Percentiles rank a stretch among this genome's conserved stretches.
Evolutionary conservation across 2,113 vertebrate species (phyloP).

Genomic region (Oreochromis tanganicae): DNA sequence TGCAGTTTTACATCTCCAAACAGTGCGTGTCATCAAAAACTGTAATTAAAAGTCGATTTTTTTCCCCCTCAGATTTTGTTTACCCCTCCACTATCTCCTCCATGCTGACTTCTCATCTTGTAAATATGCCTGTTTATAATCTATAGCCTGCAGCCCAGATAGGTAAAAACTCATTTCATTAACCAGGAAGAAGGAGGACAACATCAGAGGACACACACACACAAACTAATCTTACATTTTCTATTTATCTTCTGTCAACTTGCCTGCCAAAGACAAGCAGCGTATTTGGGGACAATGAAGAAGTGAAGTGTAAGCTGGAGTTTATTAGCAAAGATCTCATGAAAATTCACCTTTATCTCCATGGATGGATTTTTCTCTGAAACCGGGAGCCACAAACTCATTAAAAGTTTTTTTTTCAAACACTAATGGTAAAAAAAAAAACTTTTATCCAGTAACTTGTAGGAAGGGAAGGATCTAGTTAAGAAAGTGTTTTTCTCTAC

Average conservation of each 20-base stretch:
- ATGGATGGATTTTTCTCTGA: not conserved
- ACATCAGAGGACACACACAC: not conserved
- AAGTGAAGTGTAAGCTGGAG: not conserved
- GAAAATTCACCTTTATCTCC: not conserved
- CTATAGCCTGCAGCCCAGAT: not conserved
- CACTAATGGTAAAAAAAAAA: not conserved
- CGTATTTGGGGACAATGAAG: not conserved
- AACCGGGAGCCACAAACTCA: not conserved
- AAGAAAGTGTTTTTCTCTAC: not conserved
- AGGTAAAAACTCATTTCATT: not conserved
- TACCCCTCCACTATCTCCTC: not conserved
- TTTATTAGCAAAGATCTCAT: not conserved
- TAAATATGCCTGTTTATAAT: constrained; percentile 18
- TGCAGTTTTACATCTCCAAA: not conserved
- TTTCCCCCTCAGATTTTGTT: not conserved
- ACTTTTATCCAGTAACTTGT: not conserved
- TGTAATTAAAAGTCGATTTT: constrained; percentile 15
- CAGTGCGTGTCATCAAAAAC: not conserved
- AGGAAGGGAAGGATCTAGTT: not conserved
- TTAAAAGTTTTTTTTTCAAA: not conserved
- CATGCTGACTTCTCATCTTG: not conserved
- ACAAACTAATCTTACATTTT: not conserved
- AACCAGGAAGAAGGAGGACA: not conserved
- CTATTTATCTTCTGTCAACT: not conserved
- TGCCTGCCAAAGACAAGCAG: not conserved